phyloP scores from a whole-genome alignment of 2,113 vertebrate species.

The Lophius piscatorius region DNA sequence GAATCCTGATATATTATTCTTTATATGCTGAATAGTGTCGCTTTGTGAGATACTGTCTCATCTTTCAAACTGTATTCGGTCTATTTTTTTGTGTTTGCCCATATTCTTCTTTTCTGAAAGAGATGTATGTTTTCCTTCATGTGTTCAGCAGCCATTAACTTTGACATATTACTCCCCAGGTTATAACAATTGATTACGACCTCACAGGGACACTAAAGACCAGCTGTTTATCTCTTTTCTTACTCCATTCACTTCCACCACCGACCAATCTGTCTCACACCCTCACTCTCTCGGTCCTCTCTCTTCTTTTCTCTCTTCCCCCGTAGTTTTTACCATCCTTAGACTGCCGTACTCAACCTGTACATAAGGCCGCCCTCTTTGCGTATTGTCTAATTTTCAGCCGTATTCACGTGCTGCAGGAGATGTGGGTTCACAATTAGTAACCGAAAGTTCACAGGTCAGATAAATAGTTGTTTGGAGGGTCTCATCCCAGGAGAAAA shows the following conservation, averaged over 20 bases:
- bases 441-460: constrained; percentile 60
- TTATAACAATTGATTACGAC: constrained; percentile 58
- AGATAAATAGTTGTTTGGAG: constrained; percentile 68
- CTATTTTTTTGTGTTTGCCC: background rate
- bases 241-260: constrained; percentile 29
- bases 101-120: background rate
- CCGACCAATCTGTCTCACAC: constrained; percentile 14
- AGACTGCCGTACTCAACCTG: background rate
- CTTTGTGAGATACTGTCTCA: background rate
- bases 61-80: background rate
- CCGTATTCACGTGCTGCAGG: constrained; percentile 4
- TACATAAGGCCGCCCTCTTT: background rate
- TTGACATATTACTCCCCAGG: constrained; percentile 53
- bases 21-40: no score
- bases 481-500: constrained; percentile 50
- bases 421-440: constrained; percentile 33
- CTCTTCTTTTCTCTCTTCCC: background rate
- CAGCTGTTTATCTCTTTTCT: constrained; percentile 57
- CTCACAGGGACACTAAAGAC: constrained; percentile 53
- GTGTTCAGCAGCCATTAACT: constrained; percentile 24
- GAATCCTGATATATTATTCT: no score
- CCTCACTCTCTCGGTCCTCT: background rate
- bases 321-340: background rate
- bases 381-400: background rate
- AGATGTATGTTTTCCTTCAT: constrained; percentile 21